Base-by-base conservation (phyloP, 2,113 vertebrate species). In the Mungos mungo region DNA sequence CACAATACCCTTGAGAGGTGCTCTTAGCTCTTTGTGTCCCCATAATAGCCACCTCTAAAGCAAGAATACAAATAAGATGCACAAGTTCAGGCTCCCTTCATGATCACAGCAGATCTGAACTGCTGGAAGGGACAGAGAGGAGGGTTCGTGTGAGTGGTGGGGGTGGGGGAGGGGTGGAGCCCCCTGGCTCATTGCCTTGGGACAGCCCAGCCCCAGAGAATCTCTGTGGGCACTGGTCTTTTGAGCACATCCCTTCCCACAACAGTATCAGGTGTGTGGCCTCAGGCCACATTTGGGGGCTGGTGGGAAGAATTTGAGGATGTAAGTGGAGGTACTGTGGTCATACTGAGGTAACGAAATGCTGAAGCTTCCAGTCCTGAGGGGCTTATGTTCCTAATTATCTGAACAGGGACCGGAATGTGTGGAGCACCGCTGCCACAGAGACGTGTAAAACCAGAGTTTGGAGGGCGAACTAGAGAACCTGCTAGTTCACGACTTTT, bases 401-500 rank as follows among this genome's bases (percentile, higher is more conserved):
- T 35, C 11, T 76, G 69, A 38, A 27, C 54, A 50, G 93, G 81
- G 91, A 76, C 31, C 18, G 41, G 71, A 79, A 57, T 38, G 25
- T 52, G 54, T 60, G 89, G 57, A 31, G 66, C 8, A n/a, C 57
- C 7, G 5, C 47, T 5, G 29, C 60, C 81, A 15, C 81, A 41
- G 21, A 68, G 82, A 97, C 72, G 91, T 97, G 93, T 91, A 60
- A 97, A 97, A 86, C 12, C 35, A n/a, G 69, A 84, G 35, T 88
- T 87, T 72, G 77, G 93, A 71, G 93, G 88, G 89, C 90, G 93
- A 95, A 81, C 8, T 47, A 23, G n/a, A 94, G 91, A 81, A 87
- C 95, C 98, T 93, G 72, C 88, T 92, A 88, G 77, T 98, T 98
- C 98, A 96, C 96, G 98, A 96, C 91, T 92, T 96, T 97, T 91